A percentile compares a stretch with the other conserved stretches of the same genome.
Evolutionary conservation across 2,888 invertebrate genomes (phyloP).

Genomic region (Amaurobius ferox): DNA sequence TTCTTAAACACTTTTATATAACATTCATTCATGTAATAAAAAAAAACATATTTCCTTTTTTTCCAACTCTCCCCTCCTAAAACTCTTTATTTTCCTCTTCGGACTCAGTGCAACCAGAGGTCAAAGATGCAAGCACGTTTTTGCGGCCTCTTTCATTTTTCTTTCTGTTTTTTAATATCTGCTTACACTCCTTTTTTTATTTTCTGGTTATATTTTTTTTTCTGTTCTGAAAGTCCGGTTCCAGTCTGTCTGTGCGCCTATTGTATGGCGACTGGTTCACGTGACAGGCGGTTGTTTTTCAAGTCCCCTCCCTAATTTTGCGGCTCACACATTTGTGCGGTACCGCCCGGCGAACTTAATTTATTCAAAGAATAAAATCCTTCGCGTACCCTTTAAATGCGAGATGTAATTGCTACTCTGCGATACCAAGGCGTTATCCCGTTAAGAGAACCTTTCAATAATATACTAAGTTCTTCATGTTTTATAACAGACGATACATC

Average conservation of each 20-base stretch:
- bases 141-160: constrained; percentile 16
- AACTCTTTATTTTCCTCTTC: neutral
- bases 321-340: constrained; percentile 1
- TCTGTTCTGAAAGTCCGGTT: constrained; percentile 50
- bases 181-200: constrained; percentile 22
- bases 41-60: constrained; percentile 23
- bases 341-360: constrained; percentile 32
- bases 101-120: constrained; percentile 21
- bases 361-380: constrained; percentile 30
- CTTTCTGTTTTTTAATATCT: constrained; percentile 39
- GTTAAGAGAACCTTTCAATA: too few species aligned
- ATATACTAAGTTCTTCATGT: too few species aligned
- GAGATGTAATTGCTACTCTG: neutral
- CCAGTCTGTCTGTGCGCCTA: constrained; percentile 33
- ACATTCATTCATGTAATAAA: neutral
- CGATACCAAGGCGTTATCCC: too few species aligned
- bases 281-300: constrained; percentile 7
- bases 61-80: constrained; percentile 38
- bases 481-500: too few species aligned
- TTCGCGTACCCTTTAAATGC: neutral
- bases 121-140: constrained; percentile 60
- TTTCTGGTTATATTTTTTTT: neutral
- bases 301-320: constrained; percentile 38
- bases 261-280: constrained; percentile 36
- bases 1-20: neutral